phyloP scores from a whole-genome alignment of 2,797 vertebrate species.

The Anabacerthia variegaticeps region DNA sequence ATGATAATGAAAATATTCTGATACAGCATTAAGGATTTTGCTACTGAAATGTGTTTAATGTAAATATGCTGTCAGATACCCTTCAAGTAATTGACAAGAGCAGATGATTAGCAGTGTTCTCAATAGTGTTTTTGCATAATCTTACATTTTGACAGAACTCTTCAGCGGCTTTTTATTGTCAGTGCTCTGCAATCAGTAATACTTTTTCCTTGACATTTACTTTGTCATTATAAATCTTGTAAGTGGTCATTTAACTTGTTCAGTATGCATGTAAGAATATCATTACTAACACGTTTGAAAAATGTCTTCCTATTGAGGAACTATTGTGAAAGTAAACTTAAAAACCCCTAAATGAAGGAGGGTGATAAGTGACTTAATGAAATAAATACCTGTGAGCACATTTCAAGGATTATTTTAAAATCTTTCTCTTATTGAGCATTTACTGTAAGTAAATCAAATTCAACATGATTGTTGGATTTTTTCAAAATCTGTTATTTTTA shows the following conservation, averaged over 20 bases:
- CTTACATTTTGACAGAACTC: constrained; percentile 84
- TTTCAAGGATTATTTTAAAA: neutral
- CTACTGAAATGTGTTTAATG: constrained; percentile 84
- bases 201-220: constrained; percentile 76
- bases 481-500: neutral
- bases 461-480: neutral
- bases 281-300: constrained; percentile 30
- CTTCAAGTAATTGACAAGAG: constrained; percentile 92
- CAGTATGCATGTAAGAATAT: constrained; percentile 57
- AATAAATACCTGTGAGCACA: constrained; percentile 1
- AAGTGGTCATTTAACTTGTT: constrained; percentile 81
- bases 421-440: neutral
- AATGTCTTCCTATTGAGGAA: constrained; percentile 41
- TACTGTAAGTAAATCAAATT: neutral
- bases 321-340: constrained; percentile 62
- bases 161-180: constrained; percentile 78
- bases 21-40: constrained; percentile 79
- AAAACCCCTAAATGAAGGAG: neutral
- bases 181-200: constrained; percentile 75
- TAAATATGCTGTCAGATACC: constrained; percentile 93
- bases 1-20: constrained; percentile 76
- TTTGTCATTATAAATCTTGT: constrained; percentile 80
- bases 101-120: constrained; percentile 92
- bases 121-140: constrained; percentile 88
- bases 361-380: constrained; percentile 10